Conservation (phyloP, 2,888 invertebrate species). For the Hydriomena furcata region DNA sequence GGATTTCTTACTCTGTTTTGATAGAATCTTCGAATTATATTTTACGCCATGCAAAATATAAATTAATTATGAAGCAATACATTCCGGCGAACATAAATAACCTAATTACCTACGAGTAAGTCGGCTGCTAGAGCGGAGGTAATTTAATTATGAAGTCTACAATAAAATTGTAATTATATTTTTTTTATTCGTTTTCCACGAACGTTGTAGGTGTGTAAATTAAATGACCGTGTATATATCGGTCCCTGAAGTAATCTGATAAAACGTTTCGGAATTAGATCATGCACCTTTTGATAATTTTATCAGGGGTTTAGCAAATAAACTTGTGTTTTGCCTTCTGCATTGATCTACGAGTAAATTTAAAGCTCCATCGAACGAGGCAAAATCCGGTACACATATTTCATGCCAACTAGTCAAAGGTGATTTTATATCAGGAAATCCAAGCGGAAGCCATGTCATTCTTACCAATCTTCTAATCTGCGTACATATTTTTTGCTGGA, state of each 20-base stretch:
- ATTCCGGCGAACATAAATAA: conserved; percentile 31
- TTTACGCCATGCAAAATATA: conserved; percentile 23
- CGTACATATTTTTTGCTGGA: no score
- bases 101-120: conserved; percentile 35
- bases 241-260: conserved; percentile 18
- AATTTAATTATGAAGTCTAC: conserved; percentile 30
- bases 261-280: no score
- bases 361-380: no score
- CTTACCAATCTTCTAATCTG: no score
- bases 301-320: no score
- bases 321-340: no score
- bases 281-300: no score
- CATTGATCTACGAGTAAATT: no score
- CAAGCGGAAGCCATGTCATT: no score
- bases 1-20: conserved; percentile 12
- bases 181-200: conserved; percentile 14
- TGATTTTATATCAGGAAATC: no score
- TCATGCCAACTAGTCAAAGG: no score
- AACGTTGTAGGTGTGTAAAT: conserved; percentile 18
- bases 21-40: conserved; percentile 19
- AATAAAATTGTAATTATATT: conserved; percentile 19
- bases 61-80: conserved; percentile 30
- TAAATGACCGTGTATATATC: conserved; percentile 14
- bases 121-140: conserved; percentile 18
- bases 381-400: no score